Evolutionary conservation across 2,797 vertebrate species (phyloP).

Genomic region (Mycteria americana): DNA sequence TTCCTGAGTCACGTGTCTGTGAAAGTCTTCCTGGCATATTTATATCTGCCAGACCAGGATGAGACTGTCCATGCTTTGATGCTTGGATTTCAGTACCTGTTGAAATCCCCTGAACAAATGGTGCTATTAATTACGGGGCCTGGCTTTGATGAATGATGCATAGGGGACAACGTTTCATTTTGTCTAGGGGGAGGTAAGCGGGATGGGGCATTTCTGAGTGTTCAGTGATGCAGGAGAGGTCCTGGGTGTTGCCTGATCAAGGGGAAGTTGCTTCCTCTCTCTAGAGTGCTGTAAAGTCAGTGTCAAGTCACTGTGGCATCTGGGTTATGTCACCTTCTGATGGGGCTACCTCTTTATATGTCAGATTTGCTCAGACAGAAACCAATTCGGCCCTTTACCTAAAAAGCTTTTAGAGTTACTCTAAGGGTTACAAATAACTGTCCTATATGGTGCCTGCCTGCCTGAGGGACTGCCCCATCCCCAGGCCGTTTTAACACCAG

Average conservation of each 20-base stretch:
- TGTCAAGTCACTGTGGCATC: conserved; percentile 51
- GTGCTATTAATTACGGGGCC: conserved; percentile 27
- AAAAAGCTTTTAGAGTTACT: not conserved
- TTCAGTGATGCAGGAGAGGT: conserved; percentile 48
- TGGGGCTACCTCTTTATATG: not conserved
- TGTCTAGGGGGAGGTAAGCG: not conserved
- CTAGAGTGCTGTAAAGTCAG: conserved; percentile 49
- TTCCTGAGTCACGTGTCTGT: not conserved
- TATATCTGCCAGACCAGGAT: not conserved
- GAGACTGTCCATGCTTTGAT: conserved; percentile 40
- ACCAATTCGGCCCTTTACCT: not conserved
- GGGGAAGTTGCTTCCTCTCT: conserved; percentile 56
- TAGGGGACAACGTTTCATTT: conserved; percentile 50
- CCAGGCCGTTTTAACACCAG: not conserved
- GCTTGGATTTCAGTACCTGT: conserved; percentile 44
- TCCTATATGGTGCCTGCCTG: not conserved
- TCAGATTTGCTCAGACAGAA: not conserved
- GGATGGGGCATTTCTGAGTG: conserved; percentile 2
- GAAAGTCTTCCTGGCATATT: conserved; percentile 2
- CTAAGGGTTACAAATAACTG: not conserved
- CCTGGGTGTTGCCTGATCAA: conserved; percentile 61
- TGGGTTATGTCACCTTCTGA: conserved; percentile 57
- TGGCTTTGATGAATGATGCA: conserved; percentile 53
- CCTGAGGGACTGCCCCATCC: not conserved
- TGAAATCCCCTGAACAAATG: conserved; percentile 45